Conservation (phyloP, 2,888 invertebrate species). For the Lithophane socia region DNA sequence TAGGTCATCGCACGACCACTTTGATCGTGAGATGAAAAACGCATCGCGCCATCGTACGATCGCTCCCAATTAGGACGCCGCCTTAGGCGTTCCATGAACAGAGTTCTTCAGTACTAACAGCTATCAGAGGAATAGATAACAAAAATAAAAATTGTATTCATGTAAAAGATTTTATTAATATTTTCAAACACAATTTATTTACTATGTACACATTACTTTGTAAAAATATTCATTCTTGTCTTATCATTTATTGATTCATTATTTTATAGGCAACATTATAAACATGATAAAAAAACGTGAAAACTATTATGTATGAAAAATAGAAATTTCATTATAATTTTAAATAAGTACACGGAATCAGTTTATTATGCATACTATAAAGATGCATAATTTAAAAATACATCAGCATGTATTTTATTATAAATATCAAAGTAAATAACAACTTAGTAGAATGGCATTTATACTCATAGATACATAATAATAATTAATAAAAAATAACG, state of each 20-base stretch:
- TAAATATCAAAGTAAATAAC: slow-evolving; percentile 77
- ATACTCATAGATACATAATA: slow-evolving; percentile 70
- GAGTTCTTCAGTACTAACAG: not conserved
- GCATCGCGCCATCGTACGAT: no score
- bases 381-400: slow-evolving; percentile 77
- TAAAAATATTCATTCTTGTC: slow-evolving; percentile 90
- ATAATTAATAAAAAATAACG: slow-evolving; percentile 70
- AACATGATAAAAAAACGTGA: slow-evolving; percentile 84
- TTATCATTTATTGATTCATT: slow-evolving; percentile 89
- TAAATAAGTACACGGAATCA: slow-evolving; percentile 87
- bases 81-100: not conserved
- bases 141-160: slow-evolving; percentile 63
- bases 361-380: slow-evolving; percentile 79
- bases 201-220: slow-evolving; percentile 90
- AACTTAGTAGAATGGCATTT: slow-evolving; percentile 77
- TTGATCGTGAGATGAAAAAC: no score
- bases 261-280: slow-evolving; percentile 88
- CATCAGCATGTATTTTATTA: slow-evolving; percentile 72
- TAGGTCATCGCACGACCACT: no score
- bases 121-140: not conserved
- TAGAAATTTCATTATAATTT: slow-evolving; percentile 84
- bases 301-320: slow-evolving; percentile 86
- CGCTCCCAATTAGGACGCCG: no score
- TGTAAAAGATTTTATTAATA: slow-evolving; percentile 90
- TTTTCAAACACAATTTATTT: slow-evolving; percentile 89